Conservation (phyloP, 2,888 invertebrate species). For the Ennomos erosarius region DNA sequence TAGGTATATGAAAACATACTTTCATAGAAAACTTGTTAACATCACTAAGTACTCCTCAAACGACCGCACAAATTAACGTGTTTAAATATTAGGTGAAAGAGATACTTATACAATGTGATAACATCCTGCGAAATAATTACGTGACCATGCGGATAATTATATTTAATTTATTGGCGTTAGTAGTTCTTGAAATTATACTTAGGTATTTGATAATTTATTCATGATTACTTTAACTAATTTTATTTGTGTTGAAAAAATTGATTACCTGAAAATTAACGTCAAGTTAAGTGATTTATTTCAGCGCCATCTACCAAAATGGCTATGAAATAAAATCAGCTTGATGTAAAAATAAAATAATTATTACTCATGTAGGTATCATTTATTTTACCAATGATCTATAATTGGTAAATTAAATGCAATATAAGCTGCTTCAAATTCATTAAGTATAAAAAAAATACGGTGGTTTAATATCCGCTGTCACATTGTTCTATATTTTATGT, state of each 20-base stretch:
- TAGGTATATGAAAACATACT: background rate
- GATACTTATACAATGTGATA: no score
- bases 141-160: slow-evolving; percentile 9
- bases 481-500: background rate
- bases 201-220: slow-evolving; percentile 51
- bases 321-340: slow-evolving; percentile 11
- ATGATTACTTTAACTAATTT: slow-evolving; percentile 49
- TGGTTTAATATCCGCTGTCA: slow-evolving; percentile 16
- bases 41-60: background rate
- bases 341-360: background rate
- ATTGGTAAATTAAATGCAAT: slow-evolving; percentile 46
- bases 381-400: slow-evolving; percentile 48
- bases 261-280: slow-evolving; percentile 7
- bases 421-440: slow-evolving; percentile 9
- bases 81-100: no score
- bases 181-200: slow-evolving; percentile 37
- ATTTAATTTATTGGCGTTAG: slow-evolving; percentile 6
- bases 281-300: slow-evolving; percentile 5
- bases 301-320: slow-evolving; percentile 14
- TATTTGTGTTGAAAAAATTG: slow-evolving; percentile 8
- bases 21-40: background rate
- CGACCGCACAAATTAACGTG: no score
- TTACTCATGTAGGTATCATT: slow-evolving; percentile 40
- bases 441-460: background rate
- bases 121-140: background rate